Evolutionary conservation across 2,113 vertebrate species (phyloP).

Genomic region (Pseudopodoces humilis): DNA sequence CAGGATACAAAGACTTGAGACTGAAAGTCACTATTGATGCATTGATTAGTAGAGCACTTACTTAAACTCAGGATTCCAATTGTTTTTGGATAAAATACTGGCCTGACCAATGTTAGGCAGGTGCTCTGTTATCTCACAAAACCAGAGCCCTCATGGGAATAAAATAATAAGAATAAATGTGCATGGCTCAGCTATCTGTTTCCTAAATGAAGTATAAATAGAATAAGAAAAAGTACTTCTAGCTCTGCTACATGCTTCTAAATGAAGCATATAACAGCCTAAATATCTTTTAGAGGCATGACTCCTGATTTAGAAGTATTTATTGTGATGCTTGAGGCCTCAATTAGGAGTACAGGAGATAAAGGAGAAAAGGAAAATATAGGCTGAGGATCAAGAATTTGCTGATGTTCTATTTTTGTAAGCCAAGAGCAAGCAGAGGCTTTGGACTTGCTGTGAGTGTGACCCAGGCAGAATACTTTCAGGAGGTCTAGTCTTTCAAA

Average conservation of each 20-base stretch:
- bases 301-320: neutral
- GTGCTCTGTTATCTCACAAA: neutral
- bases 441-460: neutral
- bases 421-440: neutral
- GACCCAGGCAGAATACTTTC: neutral
- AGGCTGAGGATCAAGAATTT: slow-evolving; percentile 8
- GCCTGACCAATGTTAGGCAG: neutral
- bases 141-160: neutral
- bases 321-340: neutral
- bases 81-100: neutral
- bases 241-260: neutral
- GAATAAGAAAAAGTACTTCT: neutral
- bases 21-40: neutral
- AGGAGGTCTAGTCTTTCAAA: slow-evolving; percentile 26
- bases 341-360: neutral
- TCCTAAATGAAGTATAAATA: neutral
- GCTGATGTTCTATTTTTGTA: neutral
- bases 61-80: neutral
- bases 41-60: neutral
- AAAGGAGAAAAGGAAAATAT: neutral
- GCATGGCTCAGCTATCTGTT: neutral
- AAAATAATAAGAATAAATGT: neutral
- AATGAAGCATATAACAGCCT: neutral
- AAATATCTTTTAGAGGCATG: neutral
- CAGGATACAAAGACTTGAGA: neutral